Base-by-base conservation (phyloP, 2,797 vertebrate genomes). In the Buceros bicornis region DNA sequence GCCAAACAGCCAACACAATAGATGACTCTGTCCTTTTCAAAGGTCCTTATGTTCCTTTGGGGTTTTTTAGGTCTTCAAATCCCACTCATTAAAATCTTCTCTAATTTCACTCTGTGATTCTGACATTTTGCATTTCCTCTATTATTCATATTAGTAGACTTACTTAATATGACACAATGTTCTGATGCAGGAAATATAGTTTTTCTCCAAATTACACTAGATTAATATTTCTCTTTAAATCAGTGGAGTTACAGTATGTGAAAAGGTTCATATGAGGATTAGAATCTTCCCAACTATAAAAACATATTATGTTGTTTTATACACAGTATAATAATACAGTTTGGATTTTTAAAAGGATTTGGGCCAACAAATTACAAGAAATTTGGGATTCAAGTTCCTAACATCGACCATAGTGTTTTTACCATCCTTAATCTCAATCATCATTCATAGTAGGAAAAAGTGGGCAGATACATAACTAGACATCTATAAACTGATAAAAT, bases 261-360 rank as follows among this genome's bases (percentile, higher is more conserved):
- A 62, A 70, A 91, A 42, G 2, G 40, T 45, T 51, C 8, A 89
- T 19, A 47, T 48, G 6, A 54, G 16, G 62, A 84, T 60, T 62
- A 71, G 16, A 91, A 45, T 78, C 8, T 70, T 81, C 5, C 2
- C 5, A 11, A 33, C 5, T 20, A 10, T 33, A 58, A 80, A 78
- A 67, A 43, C 33, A 33, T 33, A 7, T 1, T 64, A 6, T 8
- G 11, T 25, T 42, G 20, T 37, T 83, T 77, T 67, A 40, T 67
- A 24, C 1, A 21, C 2, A 15, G 37, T 56, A 26, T 40, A 40
- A 8, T 28, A 60, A 0, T 1, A 60, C 20, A 50, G 13, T 25
- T 69, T 40, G 4, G 15, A 60, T 60, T 84, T 71, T 87, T 42
- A 24, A 72, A 82, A 85, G 5, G 1, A 76, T 69, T 29, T 18